Evolutionary conservation across 2,113 vertebrate species (phyloP), one percentile per base, ranked within the genome.

Genomic region (Ancistrus triradiatus): DNA sequence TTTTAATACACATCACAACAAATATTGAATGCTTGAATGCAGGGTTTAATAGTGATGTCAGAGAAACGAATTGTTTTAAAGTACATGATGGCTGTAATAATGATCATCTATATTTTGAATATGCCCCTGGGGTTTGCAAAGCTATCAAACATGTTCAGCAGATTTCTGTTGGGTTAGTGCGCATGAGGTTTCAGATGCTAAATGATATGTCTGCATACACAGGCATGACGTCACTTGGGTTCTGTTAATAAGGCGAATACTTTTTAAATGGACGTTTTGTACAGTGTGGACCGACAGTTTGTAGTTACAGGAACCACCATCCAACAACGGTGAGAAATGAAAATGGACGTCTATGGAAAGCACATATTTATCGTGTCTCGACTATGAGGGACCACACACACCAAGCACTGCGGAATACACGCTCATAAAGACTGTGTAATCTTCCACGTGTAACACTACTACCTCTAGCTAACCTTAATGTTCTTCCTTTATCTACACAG

Each of bases 1-100:
- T 38, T 47, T 68, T 61, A 59, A 73, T 60, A 60, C 43, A 47
- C 58, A 43, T 58, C 35, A 19, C 18, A 43, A 57, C 49, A 44
- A 68, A 27, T 35, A 28, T n/a, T 10, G 48, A 53, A 59, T 52
- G 19, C 38, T 44, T 59, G n/a, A 10, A 24, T 28, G 31, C 17
- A n/a, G n/a, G n/a, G 22, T 31, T 35, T 24, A 46, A 19, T 14
- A 3, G 15, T 19, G 21, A 8, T 42, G n/a, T 25, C 33, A 8
- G 59, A 21, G 13, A 31, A 28, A 53, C n/a, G 13, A 9, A 49
- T 48, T 52, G 8, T 51, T 63, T 28, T 42, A 53, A 15, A 63
- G 24, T 52, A 52, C 55, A 42, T 33, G 24, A 53, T 35, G 24
- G 27, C 27, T 4, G n/a, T n/a, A 31, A 31, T 31, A 7, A 31